Conservation (phyloP, 2,888 invertebrate genomes). For the Yponomeuta evonymella region DNA sequence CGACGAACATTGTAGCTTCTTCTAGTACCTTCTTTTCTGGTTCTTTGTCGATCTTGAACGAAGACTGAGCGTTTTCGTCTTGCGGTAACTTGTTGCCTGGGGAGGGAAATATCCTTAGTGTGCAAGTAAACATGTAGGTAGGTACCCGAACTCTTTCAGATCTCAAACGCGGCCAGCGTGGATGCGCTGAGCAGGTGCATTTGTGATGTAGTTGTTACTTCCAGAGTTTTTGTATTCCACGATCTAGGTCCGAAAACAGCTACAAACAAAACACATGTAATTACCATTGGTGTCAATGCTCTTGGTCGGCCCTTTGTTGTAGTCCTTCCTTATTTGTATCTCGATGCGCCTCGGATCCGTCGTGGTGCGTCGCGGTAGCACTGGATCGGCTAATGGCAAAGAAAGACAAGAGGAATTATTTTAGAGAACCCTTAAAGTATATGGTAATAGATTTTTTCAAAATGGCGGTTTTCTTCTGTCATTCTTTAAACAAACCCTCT, state of each 20-base stretch:
- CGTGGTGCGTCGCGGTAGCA: background rate
- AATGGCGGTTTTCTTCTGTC: too few species aligned
- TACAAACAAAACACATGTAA: background rate
- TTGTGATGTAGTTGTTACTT: too few species aligned
- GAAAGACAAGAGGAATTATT: background rate
- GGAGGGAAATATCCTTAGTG: too few species aligned
- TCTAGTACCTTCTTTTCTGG: conserved; percentile 24
- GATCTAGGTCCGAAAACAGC: background rate
- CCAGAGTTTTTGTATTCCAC: background rate
- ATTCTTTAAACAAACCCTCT: too few species aligned
- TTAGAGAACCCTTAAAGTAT: too few species aligned
- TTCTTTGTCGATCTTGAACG: conserved; percentile 11
- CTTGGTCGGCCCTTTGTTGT: conserved; percentile 46
- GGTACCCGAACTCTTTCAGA: too few species aligned
- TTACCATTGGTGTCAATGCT: conserved; percentile 7
- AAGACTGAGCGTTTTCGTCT: conserved; percentile 18
- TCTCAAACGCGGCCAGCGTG: too few species aligned
- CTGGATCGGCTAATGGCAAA: background rate
- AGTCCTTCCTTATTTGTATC: conserved; percentile 66
- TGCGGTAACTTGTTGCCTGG: conserved; percentile 8
- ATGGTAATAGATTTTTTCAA: too few species aligned
- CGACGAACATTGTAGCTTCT: conserved; percentile 33
- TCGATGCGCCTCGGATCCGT: conserved; percentile 40
- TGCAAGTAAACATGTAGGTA: too few species aligned
- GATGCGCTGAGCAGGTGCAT: too few species aligned